Conservation (phyloP, 2,888 invertebrate genomes). For the Polyommatus iphigenia region DNA sequence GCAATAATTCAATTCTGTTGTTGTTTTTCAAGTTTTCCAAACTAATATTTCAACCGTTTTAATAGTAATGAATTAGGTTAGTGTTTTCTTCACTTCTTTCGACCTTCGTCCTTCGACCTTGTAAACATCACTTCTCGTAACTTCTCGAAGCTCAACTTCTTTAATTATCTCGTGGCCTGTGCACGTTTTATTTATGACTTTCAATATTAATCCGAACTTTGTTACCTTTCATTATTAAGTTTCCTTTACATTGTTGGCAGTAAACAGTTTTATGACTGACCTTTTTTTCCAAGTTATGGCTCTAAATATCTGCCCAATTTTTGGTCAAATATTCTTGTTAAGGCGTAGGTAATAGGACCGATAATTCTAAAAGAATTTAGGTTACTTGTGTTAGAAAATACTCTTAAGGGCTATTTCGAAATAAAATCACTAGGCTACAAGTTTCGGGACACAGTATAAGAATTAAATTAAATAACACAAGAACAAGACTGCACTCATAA, state of each 20-base stretch:
- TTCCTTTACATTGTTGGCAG: not conserved
- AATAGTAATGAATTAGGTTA: not conserved
- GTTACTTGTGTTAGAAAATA: not conserved
- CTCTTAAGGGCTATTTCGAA: too few relatives aligned
- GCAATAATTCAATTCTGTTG: too few relatives aligned
- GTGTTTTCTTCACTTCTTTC: not conserved
- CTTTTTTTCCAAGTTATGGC: not conserved
- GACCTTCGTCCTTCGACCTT: not conserved
- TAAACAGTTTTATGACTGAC: slow-evolving; percentile 6
- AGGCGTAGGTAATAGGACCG: not conserved
- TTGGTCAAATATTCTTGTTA: not conserved
- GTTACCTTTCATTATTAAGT: slow-evolving; percentile 10
- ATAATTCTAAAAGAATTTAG: not conserved
- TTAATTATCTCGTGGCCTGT: slow-evolving; percentile 13
- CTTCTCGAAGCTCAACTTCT: slow-evolving; percentile 14
- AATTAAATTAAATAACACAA: too few relatives aligned
- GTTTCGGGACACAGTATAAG: too few relatives aligned
- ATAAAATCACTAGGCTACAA: too few relatives aligned
- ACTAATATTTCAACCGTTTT: not conserved
- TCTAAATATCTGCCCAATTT: not conserved
- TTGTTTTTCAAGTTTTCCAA: not conserved
- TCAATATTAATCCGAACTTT: slow-evolving; percentile 26
- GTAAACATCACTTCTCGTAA: slow-evolving; percentile 1
- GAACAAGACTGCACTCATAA: too few relatives aligned
- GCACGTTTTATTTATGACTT: slow-evolving; percentile 18